phyloP scores from a whole-genome alignment of 2,888 invertebrate species.

The Epinotia ramella region DNA sequence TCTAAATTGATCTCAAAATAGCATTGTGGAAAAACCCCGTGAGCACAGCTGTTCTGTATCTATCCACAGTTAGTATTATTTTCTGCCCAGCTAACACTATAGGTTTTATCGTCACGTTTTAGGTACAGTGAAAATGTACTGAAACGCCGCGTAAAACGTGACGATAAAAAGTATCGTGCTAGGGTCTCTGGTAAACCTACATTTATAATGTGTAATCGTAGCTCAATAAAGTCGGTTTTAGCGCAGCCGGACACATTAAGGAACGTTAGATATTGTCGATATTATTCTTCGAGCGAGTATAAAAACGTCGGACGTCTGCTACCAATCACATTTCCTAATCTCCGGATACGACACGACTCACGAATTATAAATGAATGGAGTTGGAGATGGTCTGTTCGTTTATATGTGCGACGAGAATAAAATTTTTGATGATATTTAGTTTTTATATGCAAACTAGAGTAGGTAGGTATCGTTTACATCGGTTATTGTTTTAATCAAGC shows the following conservation, averaged over 20 bases:
- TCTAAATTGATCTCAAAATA: neutral
- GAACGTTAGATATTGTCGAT: conserved; percentile 10
- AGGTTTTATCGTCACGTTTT: no score
- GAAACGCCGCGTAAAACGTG: no score
- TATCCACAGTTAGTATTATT: neutral
- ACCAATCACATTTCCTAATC: conserved; percentile 45
- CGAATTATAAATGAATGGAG: conserved; percentile 40
- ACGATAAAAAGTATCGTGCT: no score
- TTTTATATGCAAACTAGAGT: neutral
- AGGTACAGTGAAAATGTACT: no score
- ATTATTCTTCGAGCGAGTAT: conserved; percentile 34
- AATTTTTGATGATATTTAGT: neutral
- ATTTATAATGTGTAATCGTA: neutral
- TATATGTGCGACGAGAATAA: conserved; percentile 1
- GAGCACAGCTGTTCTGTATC: neutral
- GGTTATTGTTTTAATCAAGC: no score
- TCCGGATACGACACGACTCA: conserved; percentile 41
- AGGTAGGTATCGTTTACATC: neutral
- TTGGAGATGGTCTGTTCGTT: conserved; percentile 18
- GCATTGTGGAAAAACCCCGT: neutral
- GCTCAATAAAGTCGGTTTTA: neutral
- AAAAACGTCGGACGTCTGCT: conserved; percentile 45
- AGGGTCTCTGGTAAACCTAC: neutral
- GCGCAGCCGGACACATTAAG: conserved; percentile 12
- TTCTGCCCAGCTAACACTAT: neutral